Evolutionary conservation across 1,140 invertebrate genomes (phyloP).

Genomic region (Frieseomelitta varia): DNA sequence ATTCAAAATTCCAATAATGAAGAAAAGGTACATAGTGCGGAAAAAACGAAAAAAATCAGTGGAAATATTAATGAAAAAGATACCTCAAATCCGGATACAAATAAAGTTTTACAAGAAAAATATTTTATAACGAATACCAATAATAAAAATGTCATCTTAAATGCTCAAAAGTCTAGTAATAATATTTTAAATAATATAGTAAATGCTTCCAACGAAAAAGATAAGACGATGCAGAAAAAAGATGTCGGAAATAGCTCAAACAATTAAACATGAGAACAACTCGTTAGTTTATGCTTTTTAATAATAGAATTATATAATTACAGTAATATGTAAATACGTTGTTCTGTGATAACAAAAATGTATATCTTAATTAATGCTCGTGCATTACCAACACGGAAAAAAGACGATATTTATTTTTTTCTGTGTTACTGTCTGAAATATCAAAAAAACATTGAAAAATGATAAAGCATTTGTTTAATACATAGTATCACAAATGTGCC

Average conservation of each 20-base stretch:
- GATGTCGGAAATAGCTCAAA: conserved; percentile 16
- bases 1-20: conserved; percentile 23
- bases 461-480: conserved; percentile 34
- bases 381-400: conserved; percentile 57
- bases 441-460: conserved; percentile 8
- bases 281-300: conserved; percentile 41
- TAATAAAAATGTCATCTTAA: conserved; percentile 17
- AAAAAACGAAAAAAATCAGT: not conserved
- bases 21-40: not conserved
- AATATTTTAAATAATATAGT: conserved; percentile 27
- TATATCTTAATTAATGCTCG: conserved; percentile 56
- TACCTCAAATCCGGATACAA: not conserved
- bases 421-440: conserved; percentile 13
- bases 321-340: conserved; percentile 61
- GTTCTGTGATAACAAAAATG: conserved; percentile 62
- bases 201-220: conserved; percentile 11
- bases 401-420: conserved; percentile 36
- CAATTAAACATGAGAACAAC: conserved; percentile 43
- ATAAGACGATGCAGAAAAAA: conserved; percentile 36
- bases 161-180: conserved; percentile 28
- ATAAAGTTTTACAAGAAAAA: conserved; percentile 24
- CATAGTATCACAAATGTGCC: conserved; percentile 25
- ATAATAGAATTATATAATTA: conserved; percentile 35
- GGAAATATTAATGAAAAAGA: conserved; percentile 16
- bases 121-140: conserved; percentile 1